These are phyloP conservation scores for Platycheirus albimanus DNA, from an alignment of 2,888 invertebrate genomes.

Conservation along the genomic window DNA sequence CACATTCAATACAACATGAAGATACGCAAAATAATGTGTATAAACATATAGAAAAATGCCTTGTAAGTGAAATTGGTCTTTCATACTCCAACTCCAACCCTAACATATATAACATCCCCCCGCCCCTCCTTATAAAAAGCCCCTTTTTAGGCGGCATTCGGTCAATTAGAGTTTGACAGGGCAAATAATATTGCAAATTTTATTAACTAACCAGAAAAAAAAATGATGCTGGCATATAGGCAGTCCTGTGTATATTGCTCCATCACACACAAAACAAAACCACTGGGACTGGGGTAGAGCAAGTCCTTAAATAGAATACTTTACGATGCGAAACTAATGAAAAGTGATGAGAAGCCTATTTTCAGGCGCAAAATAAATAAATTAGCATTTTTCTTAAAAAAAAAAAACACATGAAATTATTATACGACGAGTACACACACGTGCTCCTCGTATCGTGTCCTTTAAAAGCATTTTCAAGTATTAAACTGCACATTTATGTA, in stretches of 20 bases:
- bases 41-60: neutral
- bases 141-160: slow-evolving; percentile 41
- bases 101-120: no score
- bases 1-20: slow-evolving; percentile 14
- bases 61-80: slow-evolving; percentile 32
- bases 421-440: neutral
- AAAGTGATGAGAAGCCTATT: slow-evolving; percentile 72
- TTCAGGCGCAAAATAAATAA: slow-evolving; percentile 65
- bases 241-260: neutral
- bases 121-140: slow-evolving; percentile 15
- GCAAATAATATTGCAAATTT: slow-evolving; percentile 66
- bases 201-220: slow-evolving; percentile 41
- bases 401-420: slow-evolving; percentile 37
- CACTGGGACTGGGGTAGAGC: neutral
- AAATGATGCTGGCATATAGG: neutral
- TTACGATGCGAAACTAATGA: slow-evolving; percentile 67
- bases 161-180: slow-evolving; percentile 68
- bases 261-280: neutral
- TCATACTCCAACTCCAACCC: no score
- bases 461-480: slow-evolving; percentile 74
- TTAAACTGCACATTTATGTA: slow-evolving; percentile 63
- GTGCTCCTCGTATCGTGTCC: neutral
- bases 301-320: slow-evolving; percentile 65
- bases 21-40: neutral
- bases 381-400: slow-evolving; percentile 37